Evolutionary conservation across 1,140 invertebrate species (phyloP).

Genomic region (Tetragnatha versicolor): DNA sequence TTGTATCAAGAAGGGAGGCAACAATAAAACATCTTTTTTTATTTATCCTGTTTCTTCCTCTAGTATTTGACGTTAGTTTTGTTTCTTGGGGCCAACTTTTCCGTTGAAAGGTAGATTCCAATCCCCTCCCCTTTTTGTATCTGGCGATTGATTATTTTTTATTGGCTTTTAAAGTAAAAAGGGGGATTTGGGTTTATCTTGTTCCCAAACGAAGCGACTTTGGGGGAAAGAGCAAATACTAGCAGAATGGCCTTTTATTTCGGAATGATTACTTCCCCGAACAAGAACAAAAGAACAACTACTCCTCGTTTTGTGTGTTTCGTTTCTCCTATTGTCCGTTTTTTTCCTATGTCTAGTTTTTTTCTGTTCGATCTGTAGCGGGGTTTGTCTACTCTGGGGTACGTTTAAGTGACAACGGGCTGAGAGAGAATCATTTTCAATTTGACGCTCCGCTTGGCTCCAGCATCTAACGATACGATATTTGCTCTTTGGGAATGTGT

Average conservation of each 20-base stretch:
- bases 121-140: neutral
- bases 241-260: constrained; percentile 41
- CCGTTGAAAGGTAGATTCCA: constrained; percentile 38
- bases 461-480: too few relatives aligned
- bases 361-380: neutral
- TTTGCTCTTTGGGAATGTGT: too few relatives aligned
- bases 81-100: constrained; percentile 38
- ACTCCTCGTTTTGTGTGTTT: constrained; percentile 17
- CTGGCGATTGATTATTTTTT: constrained; percentile 46
- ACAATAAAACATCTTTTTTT: constrained; percentile 49
- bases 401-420: constrained; percentile 19
- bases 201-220: constrained; percentile 45
- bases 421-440: constrained; percentile 39
- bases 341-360: neutral
- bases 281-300: constrained; percentile 40
- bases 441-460: neutral
- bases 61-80: constrained; percentile 45
- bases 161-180: constrained; percentile 45
- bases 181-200: constrained; percentile 50
- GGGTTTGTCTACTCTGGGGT: constrained; percentile 5
- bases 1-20: constrained; percentile 39
- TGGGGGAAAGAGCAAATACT: constrained; percentile 40
- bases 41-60: neutral
- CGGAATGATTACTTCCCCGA: constrained; percentile 44
- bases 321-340: neutral